These are phyloP conservation scores for Amblyteles armatorius DNA, from an alignment of 2,888 invertebrate species.

Conservation along the genomic window DNA sequence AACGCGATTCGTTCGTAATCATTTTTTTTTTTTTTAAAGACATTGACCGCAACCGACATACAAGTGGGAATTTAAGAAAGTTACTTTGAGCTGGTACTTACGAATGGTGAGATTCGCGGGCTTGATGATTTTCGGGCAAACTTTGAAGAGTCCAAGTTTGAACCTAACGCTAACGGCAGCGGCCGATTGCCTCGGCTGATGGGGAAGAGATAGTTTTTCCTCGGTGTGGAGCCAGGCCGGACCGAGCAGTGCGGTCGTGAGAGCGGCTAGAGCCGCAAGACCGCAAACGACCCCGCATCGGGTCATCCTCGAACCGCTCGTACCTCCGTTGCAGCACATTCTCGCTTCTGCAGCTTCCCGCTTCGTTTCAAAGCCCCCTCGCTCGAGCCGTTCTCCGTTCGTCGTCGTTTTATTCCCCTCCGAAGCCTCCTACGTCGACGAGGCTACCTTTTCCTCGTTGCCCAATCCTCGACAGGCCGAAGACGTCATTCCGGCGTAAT, in stretches of 20 bases:
- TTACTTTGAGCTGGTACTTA: conserved; percentile 74
- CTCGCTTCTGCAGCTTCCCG: conserved; percentile 62
- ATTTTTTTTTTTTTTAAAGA: not conserved
- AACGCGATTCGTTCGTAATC: not conserved
- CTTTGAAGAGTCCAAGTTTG: conserved; percentile 82
- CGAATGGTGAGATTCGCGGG: conserved; percentile 80
- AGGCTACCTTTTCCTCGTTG: conserved; percentile 22
- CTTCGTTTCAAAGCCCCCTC: conserved; percentile 17
- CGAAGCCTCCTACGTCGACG: conserved; percentile 11
- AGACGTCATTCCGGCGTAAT: conserved; percentile 57
- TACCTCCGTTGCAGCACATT: conserved; percentile 81
- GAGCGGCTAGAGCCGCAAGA: conserved; percentile 82
- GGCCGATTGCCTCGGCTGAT: conserved; percentile 76
- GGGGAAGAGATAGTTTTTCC: conserved; percentile 78
- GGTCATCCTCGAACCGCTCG: conserved; percentile 81
- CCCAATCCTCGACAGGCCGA: conserved; percentile 3
- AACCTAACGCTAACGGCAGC: conserved; percentile 80
- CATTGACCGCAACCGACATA: not conserved
- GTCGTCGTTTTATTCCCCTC: not conserved
- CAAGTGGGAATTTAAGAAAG: not conserved
- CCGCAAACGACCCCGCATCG: conserved; percentile 83
- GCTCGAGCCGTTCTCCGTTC: conserved; percentile 3
- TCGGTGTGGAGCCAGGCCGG: conserved; percentile 84
- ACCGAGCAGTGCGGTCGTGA: conserved; percentile 81
- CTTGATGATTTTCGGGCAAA: conserved; percentile 81